A percentile compares a stretch with the other conserved stretches of the same genome.
These are phyloP conservation scores for Halcyon leucocephala DNA, from an alignment of 2,797 vertebrate species.

Conservation along the genomic window DNA sequence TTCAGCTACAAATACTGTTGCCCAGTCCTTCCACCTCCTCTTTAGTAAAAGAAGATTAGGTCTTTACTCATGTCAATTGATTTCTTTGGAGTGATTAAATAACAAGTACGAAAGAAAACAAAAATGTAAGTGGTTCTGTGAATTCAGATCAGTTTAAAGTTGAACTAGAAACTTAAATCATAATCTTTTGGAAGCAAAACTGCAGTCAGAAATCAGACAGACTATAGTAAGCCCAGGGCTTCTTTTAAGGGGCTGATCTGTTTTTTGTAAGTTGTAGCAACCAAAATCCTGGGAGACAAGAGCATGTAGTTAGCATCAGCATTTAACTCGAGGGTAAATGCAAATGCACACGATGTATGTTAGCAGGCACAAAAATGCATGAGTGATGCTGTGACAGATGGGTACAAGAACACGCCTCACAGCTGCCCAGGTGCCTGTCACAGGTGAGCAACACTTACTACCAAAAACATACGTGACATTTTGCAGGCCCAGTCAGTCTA, in stretches of 20 bases:
- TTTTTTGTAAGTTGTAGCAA: not conserved
- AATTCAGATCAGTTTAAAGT: not conserved
- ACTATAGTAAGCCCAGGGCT: not conserved
- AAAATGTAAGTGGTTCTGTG: not conserved
- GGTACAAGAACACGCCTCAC: not conserved
- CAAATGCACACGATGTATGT: not conserved
- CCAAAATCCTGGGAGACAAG: not conserved
- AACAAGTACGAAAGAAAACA: not conserved
- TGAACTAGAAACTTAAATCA: not conserved
- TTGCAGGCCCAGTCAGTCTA: not conserved
- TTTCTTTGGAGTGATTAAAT: not conserved
- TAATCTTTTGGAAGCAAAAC: not conserved
- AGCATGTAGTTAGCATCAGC: not conserved
- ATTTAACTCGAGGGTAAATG: not conserved
- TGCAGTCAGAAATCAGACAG: not conserved
- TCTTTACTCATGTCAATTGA: not conserved
- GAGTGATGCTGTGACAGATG: not conserved
- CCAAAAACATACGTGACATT: rapidly evolving
- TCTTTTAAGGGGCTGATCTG: not conserved
- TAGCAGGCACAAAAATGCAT: not conserved
- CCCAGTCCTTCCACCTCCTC: not conserved
- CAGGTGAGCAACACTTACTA: rapidly evolving
- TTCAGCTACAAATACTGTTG: not conserved
- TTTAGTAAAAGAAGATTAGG: not conserved
- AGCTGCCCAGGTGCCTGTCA: not conserved